These are phyloP conservation scores for Aphelenchoides avenae DNA, from an alignment of 1,140 invertebrate species.

Conservation along the genomic window DNA sequence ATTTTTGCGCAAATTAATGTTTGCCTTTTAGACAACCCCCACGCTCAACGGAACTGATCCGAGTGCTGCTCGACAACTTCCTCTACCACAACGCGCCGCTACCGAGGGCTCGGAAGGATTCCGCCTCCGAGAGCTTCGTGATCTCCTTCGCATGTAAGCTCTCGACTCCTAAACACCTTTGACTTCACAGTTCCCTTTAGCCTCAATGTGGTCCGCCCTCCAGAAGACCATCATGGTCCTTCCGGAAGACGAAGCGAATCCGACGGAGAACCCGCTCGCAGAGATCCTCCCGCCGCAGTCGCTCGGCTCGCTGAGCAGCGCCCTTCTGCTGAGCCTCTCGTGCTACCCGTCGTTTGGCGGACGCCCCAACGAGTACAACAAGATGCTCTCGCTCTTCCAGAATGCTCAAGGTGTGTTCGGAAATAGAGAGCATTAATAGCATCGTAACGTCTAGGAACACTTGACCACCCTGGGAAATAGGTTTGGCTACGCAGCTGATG, in stretches of 20 bases:
- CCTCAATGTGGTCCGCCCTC: slow-evolving; percentile 51
- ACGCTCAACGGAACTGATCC: slow-evolving; percentile 25
- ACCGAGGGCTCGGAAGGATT: slow-evolving; percentile 9
- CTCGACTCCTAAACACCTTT: too few species aligned
- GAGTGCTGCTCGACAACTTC: slow-evolving; percentile 41
- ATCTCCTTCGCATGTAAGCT: slow-evolving; percentile 52
- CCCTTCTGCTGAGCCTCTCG: slow-evolving; percentile 78
- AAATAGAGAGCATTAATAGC: too few species aligned
- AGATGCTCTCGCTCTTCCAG: slow-evolving; percentile 75
- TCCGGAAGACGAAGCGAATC: slow-evolving; percentile 20
- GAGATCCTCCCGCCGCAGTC: slow-evolving; percentile 37
- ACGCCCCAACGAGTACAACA: slow-evolving; percentile 71
- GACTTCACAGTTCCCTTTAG: slow-evolving; percentile 68
- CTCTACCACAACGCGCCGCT: slow-evolving; percentile 30
- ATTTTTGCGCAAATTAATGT: too few species aligned
- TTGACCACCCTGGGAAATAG: too few species aligned
- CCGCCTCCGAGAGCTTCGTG: slow-evolving; percentile 28
- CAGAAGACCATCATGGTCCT: slow-evolving; percentile 40
- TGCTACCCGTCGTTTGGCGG: slow-evolving; percentile 76
- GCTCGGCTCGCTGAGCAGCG: slow-evolving; percentile 41
- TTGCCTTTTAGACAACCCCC: slow-evolving; percentile 19
- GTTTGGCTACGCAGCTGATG: too few species aligned
- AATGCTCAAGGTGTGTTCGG: slow-evolving; percentile 67
- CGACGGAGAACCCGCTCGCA: slow-evolving; percentile 27
- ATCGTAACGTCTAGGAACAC: too few species aligned